phyloP scores from a whole-genome alignment of 2,888 invertebrate genomes.

The Plebejus argus region DNA sequence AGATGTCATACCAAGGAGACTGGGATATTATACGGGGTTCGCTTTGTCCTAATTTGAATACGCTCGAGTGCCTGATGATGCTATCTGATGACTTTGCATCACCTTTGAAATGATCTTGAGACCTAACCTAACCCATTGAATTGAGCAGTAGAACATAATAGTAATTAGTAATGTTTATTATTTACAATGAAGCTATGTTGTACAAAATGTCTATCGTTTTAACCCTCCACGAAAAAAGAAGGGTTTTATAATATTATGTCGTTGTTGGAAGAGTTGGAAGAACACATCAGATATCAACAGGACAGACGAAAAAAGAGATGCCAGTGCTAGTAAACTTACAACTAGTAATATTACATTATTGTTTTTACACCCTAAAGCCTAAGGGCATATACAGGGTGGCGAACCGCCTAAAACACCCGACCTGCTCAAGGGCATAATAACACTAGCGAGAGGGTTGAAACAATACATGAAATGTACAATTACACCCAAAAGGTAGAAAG shows the following conservation, averaged over 20 bases:
- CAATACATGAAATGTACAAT: background rate
- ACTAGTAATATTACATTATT: background rate
- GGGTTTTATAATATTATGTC: no score
- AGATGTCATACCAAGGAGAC: constrained; percentile 74
- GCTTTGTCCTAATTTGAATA: constrained; percentile 8
- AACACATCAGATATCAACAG: background rate
- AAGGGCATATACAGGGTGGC: constrained; percentile 11
- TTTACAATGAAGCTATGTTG: background rate
- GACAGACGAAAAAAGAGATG: background rate
- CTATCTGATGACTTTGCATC: constrained; percentile 6
- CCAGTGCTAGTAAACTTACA: background rate
- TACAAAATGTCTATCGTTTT: background rate
- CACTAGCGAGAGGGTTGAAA: background rate
- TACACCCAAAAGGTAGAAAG: background rate
- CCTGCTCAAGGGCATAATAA: constrained; percentile 1
- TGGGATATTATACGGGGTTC: constrained; percentile 16
- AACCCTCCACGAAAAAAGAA: no score
- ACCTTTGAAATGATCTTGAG: background rate
- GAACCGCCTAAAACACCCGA: background rate
- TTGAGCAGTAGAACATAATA: background rate
- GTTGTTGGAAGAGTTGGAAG: background rate
- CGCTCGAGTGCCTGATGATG: background rate
- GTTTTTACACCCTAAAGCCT: background rate
- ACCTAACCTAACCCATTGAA: no score
- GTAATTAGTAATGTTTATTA: background rate